Evolutionary conservation across 2,888 invertebrate genomes (phyloP).

Genomic region (Criorhina ranunculi): DNA sequence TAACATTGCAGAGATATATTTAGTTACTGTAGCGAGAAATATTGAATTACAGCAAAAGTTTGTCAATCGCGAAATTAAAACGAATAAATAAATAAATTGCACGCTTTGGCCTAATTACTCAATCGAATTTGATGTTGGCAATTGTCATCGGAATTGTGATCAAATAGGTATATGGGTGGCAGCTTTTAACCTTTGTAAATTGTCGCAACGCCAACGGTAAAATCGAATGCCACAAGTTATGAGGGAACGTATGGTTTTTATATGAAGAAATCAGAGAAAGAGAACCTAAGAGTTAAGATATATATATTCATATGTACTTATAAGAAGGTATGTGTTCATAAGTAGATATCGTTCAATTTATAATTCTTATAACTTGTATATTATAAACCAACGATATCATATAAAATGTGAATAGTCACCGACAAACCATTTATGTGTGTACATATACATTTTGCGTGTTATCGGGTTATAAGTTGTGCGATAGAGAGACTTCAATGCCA

Average conservation of each 20-base stretch:
- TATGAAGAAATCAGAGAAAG: not conserved
- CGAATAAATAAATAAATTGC: slow-evolving; percentile 10
- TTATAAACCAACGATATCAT: slow-evolving; percentile 12
- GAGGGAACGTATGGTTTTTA: not conserved
- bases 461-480: slow-evolving; percentile 6
- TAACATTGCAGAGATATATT: not conserved
- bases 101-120: slow-evolving; percentile 35
- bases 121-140: slow-evolving; percentile 11
- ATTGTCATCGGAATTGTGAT: slow-evolving; percentile 10
- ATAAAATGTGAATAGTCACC: not conserved
- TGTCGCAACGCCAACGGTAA: not conserved
- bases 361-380: not conserved
- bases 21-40: slow-evolving; percentile 1
- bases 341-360: not conserved
- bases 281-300: too few species aligned
- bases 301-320: not conserved
- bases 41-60: slow-evolving; percentile 8
- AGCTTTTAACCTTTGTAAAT: not conserved
- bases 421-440: too few species aligned
- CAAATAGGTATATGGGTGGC: not conserved
- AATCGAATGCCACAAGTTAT: not conserved
- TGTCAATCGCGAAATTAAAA: slow-evolving; percentile 1
- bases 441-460: not conserved
- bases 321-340: not conserved
- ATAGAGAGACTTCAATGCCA: slow-evolving; percentile 2